Evolutionary conservation across 1,140 invertebrate genomes (phyloP), one percentile per base, ranked within the genome.

Genomic region (Drosophila miranda): DNA sequence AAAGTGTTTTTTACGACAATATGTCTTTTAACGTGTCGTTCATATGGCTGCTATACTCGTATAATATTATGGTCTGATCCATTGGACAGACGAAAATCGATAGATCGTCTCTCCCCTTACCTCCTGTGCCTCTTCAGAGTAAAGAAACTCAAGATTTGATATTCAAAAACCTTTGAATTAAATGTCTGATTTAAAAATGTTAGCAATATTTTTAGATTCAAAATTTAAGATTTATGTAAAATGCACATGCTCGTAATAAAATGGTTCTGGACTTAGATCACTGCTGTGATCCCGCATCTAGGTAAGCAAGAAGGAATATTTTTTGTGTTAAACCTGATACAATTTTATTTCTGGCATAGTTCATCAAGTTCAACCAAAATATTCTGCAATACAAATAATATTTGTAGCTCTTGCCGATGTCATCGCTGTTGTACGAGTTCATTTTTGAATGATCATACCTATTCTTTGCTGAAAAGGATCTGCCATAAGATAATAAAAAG

Each of bases 401-500:
- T 50, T 26, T 82, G 79, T 34, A 83, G 53, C 38, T 70, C 69
- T 28, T 71, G 58, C 26, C 28, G 30, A 28, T 75, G 57, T 34
- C 41, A 54, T 14, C 48, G 62, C 7, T 71, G 75, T 26, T 77
- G 76, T 43, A 42, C 23, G 14, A 13, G 51, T 11, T 46, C 56
- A 1, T 30, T 52, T 23, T 46, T 82, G 2, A 86, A 55, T 48
- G 53, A 78, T 30, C 71, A 75, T 16, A 81, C 75, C 0, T 87
- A 87, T 56, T 56, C 61, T 3, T 59, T 82, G 21, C 55, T 87
- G 6, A 87, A 87, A 19, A 52, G 82, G 23, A 68, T 87, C 14
- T 87, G 82, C 26, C 67, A 78, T 51, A 87, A 87, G 23, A 81
- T 87, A 48, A 58, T 86, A 6, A 81, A 73, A 13, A 75, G 34